phyloP scores from a whole-genome alignment of 2,797 vertebrate species.

The Merluccius polli region DNA sequence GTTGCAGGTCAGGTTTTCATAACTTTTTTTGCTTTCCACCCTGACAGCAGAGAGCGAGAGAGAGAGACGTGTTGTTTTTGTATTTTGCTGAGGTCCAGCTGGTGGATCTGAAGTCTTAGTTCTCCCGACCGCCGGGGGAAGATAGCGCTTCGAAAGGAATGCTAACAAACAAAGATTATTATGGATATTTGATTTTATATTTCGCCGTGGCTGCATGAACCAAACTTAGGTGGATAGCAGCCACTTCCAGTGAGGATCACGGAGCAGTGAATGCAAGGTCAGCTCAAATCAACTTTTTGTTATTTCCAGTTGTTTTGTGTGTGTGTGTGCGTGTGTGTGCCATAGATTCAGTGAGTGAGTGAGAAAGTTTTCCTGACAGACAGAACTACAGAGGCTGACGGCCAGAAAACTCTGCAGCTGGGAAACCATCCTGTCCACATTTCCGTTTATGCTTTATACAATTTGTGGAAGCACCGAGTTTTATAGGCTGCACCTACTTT shows the following conservation, averaged over 20 bases:
- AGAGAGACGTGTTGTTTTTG: neutral
- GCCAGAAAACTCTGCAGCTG: conserved; percentile 31
- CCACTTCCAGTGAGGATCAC: neutral
- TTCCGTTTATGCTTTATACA: neutral
- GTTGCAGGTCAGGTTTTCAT: neutral
- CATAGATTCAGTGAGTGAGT: neutral
- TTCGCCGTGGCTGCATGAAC: conserved; percentile 22
- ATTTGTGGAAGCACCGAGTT: neutral
- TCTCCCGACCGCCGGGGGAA: conserved; percentile 26
- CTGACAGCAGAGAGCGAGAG: neutral
- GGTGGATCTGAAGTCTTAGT: neutral
- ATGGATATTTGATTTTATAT: conserved; percentile 21
- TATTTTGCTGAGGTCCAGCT: conserved; percentile 23
- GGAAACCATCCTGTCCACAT: conserved; percentile 24
- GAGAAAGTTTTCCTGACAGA: neutral
- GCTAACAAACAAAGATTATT: conserved; percentile 47
- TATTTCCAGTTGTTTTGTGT: neutral
- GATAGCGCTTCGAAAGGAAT: conserved; percentile 26
- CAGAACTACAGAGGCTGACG: neutral
- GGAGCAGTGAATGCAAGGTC: conserved; percentile 36
- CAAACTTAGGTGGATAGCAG: conserved; percentile 4
- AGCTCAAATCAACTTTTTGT: conserved; percentile 16
- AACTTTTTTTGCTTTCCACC: neutral
- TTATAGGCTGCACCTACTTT: neutral
- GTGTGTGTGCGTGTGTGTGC: neutral